These are phyloP conservation scores for Emys orbicularis DNA, from an alignment of 2,797 vertebrate genomes.

Conservation along the genomic window DNA sequence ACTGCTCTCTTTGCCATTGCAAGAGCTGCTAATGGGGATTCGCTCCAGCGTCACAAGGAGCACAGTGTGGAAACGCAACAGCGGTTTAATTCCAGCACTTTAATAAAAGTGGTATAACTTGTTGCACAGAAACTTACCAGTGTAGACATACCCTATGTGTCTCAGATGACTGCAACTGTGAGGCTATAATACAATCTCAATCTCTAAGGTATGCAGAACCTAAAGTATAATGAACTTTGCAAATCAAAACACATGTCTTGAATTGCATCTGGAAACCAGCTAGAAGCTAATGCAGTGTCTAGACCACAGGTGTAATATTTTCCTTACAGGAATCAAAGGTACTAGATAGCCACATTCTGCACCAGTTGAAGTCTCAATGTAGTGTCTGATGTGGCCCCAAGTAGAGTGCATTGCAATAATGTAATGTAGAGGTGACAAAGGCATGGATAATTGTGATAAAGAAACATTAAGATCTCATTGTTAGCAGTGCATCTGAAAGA, in stretches of 20 bases:
- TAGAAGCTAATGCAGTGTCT: background rate
- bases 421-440: slow-evolving; percentile 39
- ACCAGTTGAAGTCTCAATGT: background rate
- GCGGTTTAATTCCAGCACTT: too few relatives aligned
- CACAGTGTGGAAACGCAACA: too few relatives aligned
- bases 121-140: too few relatives aligned
- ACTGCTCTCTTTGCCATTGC: too few relatives aligned
- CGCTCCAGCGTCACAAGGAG: too few relatives aligned
- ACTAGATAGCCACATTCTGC: background rate
- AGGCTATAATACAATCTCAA: background rate
- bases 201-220: background rate
- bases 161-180: background rate
- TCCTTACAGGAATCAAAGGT: slow-evolving; percentile 1
- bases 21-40: too few relatives aligned
- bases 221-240: background rate
- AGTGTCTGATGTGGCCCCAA: slow-evolving; percentile 14
- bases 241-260: slow-evolving; percentile 4
- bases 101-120: too few relatives aligned
- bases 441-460: slow-evolving; percentile 35
- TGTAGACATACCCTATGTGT: background rate
- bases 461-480: background rate
- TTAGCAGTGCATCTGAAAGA: background rate
- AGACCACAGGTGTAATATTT: background rate
- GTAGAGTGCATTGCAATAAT: slow-evolving; percentile 4
- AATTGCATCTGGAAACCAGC: slow-evolving; percentile 7